Base-by-base conservation (phyloP, 1,140 invertebrate species). In the Drosophila yakuba region DNA sequence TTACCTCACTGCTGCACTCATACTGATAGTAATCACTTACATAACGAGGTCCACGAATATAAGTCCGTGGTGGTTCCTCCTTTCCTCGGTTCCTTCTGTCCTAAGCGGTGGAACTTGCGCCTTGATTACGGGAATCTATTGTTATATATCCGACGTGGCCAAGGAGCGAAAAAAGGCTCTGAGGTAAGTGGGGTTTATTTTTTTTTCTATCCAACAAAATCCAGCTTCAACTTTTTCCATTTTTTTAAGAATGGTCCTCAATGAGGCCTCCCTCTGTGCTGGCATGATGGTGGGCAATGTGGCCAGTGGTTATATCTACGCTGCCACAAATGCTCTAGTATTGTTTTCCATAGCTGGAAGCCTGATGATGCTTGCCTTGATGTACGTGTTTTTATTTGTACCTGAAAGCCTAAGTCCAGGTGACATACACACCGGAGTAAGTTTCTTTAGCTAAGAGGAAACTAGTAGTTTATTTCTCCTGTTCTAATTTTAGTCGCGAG, bases 121-220 rank as follows among this genome's bases (percentile, higher is more conserved):
- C 28, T 66, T 95, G 11, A 94, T 95, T 48, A 93, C 95, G 39
- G 94, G 94, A 17, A 93, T 94, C 28, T 94, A 94, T 60, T 95
- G 95, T 82, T 95, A 95, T 72, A 93, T 95, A 45, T 93, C 94
- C 47, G 95, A 96, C 81, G 93, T 95, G 56, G 94, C 94, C 8
- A 90, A 93, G 60, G 91, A 91, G 25, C 84, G 94, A 7, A 93
- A 93, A 39, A 92, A 94, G 83, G 93, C 94, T 10, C 89, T 88
- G 17, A 85, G 93, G 92, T 93, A 74, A 76, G 61, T 5, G 11
- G 7, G 32, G 2, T 10, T 8, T 2, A 8, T 28, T 32, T 0
- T 10, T 32, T 32, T 32, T 10, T 32, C 7, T 3, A 32, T 32
- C 8, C 7, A 32, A 32, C 7, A 2, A 32, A 32, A 8, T 8